Evolutionary conservation across 2,888 invertebrate species (phyloP).

Genomic region (Xanthorhoe spadicearia): DNA sequence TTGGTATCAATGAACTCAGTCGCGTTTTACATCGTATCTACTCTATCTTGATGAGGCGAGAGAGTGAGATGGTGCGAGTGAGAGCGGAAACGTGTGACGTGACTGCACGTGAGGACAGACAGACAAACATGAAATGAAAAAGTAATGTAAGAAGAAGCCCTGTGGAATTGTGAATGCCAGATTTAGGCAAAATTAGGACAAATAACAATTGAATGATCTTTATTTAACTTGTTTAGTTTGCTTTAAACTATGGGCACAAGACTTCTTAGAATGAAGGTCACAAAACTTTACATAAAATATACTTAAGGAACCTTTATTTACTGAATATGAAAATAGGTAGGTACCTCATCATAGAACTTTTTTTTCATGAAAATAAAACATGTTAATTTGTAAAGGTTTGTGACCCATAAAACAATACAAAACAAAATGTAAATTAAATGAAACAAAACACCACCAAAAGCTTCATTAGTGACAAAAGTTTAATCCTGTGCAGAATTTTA

Average conservation of each 20-base stretch:
- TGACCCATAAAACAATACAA: slow-evolving; percentile 26
- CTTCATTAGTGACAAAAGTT: slow-evolving; percentile 36
- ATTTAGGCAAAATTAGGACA: neutral
- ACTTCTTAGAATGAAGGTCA: slow-evolving; percentile 25
- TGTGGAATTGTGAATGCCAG: neutral
- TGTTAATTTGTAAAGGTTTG: slow-evolving; percentile 26
- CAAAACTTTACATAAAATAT: slow-evolving; percentile 20
- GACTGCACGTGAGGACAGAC: slow-evolving; percentile 72
- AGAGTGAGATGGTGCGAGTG: slow-evolving; percentile 82
- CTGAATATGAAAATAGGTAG: too few species aligned
- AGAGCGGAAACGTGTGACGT: slow-evolving; percentile 82
- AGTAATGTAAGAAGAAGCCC: slow-evolving; percentile 38
- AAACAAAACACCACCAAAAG: slow-evolving; percentile 39
- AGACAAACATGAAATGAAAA: slow-evolving; percentile 62
- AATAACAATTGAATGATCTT: neutral
- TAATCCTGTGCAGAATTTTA: slow-evolving; percentile 8
- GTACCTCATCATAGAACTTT: neutral
- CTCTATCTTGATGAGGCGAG: slow-evolving; percentile 69
- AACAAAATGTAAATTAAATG: slow-evolving; percentile 26
- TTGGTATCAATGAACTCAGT: neutral
- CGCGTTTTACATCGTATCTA: slow-evolving; percentile 64
- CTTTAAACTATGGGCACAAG: neutral
- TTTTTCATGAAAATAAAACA: neutral
- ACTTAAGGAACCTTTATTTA: neutral
- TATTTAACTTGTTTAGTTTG: neutral